Evolutionary conservation across 2,888 invertebrate species (phyloP), one percentile per base, ranked within the genome.

Genomic region (Caradrina kadenii): DNA sequence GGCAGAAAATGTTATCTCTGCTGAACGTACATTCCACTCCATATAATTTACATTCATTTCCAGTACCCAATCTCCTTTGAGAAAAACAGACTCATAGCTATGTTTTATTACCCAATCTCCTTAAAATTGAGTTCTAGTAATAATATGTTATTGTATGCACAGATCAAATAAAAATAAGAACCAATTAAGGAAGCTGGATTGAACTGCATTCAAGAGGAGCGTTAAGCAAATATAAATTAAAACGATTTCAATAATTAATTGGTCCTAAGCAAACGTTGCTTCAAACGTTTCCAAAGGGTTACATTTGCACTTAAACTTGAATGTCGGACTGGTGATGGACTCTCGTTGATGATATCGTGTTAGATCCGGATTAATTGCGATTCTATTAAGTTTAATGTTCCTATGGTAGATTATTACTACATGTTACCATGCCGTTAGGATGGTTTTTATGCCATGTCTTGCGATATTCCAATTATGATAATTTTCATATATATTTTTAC

Each of bases 181-280:
- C 56, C 48, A 65, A 48, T 79, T 21, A 55, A 19, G 15, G 22
- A 22, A 54, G 10, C 17, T n/a, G 54, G 53, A 49, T 62, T 54
- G 31, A 65, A 55, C 49, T 77, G 52, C 56, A 53, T 63, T 62
- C 60, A 70, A 79, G 71, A 80, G 63, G 68, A 77, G 26, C 59
- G 63, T 15, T 21, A 64, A 71, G 67, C 63, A 82, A 82, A 84
- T 80, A 83, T 48, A 71, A 63, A 79, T 71, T 78, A 74, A 78
- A 85, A 79, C 81, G 76, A 79, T 85, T 81, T 85, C 75, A 83
- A 83, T 83, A 81, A 84, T 85, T 85, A 84, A 85, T 84, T 84
- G 76, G 83, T 85, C 87, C 87, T 86, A 73, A 76, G 76, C 76
- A 86, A 83, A 83, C 75, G 79, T 76, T 54, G 65, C 78, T 78